Evolutionary conservation across 2,888 invertebrate species (phyloP), one percentile per base, ranked within the genome.

Genomic region (Caenorhabditis becei): DNA sequence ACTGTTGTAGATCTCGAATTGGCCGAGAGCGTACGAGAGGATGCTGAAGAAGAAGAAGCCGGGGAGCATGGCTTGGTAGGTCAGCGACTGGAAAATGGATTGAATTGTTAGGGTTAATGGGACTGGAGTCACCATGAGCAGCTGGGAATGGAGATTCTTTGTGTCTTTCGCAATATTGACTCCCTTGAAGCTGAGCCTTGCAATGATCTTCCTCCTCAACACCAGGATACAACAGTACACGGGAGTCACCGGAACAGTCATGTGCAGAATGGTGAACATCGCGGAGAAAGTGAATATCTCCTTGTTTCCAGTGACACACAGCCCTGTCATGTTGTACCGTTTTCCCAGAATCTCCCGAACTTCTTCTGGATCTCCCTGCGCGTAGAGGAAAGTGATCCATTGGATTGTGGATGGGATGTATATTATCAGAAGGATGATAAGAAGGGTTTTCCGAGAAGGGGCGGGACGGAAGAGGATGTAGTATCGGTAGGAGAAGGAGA

Each of bases 221-320:
- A 77, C 70, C 11, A 82, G 53, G 37, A 84, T 82, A 24, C 69
- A 62, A 37, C 47, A 47, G 47, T 83, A 83, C 16, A 83, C 79
- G 7, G 83, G 83, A 41, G 82, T 75, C 11, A 83, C 67, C 8
- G 83, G 83, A 2, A 83, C 26, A 14, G 83, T 82, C 81, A 83
- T 81, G 47, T 83, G 83, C n/a, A 83, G 63, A 56, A 82, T 82
- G 8, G 81, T 79, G 28, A 54, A 83, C 2, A 82, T 35, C 10
- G 83, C 72, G 26, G 62, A 58, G 44, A 80, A 80, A 14, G 69
- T 59, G 28, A 80, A 3, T 16, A 80, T 80, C 41, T 75, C 49
- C 41, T 49, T 59, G n/a, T 75, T 79, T 35, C 82, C 82, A 18
- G 71, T 69, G 16, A 82, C 63, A 54, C 62, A 62, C n/a, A 67